Base-by-base conservation (phyloP, 2,113 vertebrate species). In the Ibidorhyncha struthersii region DNA sequence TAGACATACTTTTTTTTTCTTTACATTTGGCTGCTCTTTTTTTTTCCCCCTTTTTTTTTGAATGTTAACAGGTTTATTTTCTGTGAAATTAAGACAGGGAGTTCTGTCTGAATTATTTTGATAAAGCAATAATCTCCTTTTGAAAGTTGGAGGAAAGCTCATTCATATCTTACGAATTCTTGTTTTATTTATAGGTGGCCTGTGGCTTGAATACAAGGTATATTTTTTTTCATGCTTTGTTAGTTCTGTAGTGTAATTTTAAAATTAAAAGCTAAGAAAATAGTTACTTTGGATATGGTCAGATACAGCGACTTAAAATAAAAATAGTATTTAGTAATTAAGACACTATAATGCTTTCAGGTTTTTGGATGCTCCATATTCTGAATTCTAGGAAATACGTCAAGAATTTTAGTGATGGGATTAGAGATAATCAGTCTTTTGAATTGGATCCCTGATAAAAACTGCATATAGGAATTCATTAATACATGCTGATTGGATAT, bases 181-280 rank as follows among this genome's bases (percentile, higher is more conserved):
- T 93, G 4, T 94, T 98, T 93, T 80, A 41, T 96, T 97, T 95
- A 34, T 91, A 98, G 98, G 96, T 98, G 90, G 98, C 98, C 56
- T 98, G 98, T 96, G 97, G 87, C 89, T 96, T 98, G 93, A 98
- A 98, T 94, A 83, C 97, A 96, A 98, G 98, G 98, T 98, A 97
- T 67, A 22, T 58, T 32, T 53, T 18, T 80, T 94, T 86, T 80
- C 15, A 43, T 81, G 17, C 34, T 95, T 79, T 92, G 4, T 85
- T 86, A 55, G 41, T 93, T 91, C 12, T 38, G 3, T 65, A 76
- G 49, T 67, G 52, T 45, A 53, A 55, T 43, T 74, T 78, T 67
- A 74, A 72, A 69, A 38, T 76, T 63, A 58, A 79, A 92, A 78
- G 9, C 17, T 25, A 40, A 58, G 25, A 67, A 87, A 65, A 16